Evolutionary conservation across 2,797 vertebrate species (phyloP).

Genomic region (Acridotheres tristis): DNA sequence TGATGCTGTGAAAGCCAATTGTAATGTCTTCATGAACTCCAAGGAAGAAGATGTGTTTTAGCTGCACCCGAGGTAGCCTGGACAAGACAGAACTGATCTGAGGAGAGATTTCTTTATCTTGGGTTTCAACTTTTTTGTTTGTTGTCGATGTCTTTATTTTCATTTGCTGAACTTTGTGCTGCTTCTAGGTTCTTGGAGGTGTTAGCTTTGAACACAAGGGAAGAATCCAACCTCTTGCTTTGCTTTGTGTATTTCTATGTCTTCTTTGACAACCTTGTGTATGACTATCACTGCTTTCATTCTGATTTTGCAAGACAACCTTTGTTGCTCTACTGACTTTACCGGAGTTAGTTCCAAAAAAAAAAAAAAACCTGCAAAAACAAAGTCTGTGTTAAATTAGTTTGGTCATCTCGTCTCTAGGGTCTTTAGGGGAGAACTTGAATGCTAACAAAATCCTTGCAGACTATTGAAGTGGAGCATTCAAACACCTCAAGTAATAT

Average conservation of each 20-base stretch:
- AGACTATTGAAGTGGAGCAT: neutral
- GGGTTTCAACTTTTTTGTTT: neutral
- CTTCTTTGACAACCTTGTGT: neutral
- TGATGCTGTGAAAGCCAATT: neutral
- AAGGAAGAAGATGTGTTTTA: neutral
- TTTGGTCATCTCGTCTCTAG: neutral
- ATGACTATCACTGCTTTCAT: neutral
- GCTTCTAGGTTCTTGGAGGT: neutral
- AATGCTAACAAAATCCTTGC: neutral
- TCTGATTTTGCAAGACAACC: neutral
- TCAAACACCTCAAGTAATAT: neutral
- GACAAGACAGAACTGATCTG: neutral
- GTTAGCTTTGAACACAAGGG: neutral
- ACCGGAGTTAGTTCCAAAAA: neutral
- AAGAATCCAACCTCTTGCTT: conserved; percentile 23
- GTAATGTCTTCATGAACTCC: neutral
- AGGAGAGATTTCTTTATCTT: neutral
- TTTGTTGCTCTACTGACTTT: neutral
- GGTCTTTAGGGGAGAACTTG: neutral
- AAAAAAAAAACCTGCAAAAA: neutral
- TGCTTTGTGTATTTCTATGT: neutral
- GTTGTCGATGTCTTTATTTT: neutral
- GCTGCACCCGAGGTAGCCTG: neutral
- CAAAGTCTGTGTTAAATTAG: neutral
- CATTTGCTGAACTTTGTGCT: neutral